Percentiles rank a stretch among this genome's conserved stretches.
Evolutionary conservation across 2,888 invertebrate genomes (phyloP).

Genomic region (Hemithea aestivaria): DNA sequence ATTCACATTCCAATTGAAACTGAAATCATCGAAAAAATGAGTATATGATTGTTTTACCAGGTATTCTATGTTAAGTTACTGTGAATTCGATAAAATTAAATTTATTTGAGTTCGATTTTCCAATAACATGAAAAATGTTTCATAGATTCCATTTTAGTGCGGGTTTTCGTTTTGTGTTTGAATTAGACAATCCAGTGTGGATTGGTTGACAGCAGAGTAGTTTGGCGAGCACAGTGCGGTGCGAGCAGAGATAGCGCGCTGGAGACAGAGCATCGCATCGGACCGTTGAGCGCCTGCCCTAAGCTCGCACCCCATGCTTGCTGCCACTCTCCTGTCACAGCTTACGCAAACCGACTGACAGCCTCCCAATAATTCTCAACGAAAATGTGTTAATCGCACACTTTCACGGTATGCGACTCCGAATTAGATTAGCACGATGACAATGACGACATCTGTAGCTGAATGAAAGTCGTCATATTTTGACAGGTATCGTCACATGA

Average conservation of each 20-base stretch:
- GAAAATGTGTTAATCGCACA: conserved; percentile 78
- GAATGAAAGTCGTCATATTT: conserved; percentile 74
- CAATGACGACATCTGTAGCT: conserved; percentile 74
- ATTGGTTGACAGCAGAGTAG: conserved; percentile 7
- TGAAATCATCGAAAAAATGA: too few relatives aligned
- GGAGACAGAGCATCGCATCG: conserved; percentile 20
- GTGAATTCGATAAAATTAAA: too few relatives aligned
- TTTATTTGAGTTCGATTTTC: too few relatives aligned
- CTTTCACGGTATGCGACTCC: conserved; percentile 70
- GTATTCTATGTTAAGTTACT: too few relatives aligned
- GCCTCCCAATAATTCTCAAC: conserved; percentile 74
- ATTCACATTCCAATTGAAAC: too few relatives aligned
- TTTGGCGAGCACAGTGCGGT: conserved; percentile 2
- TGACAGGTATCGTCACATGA: conserved; percentile 72
- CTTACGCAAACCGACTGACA: conserved; percentile 76
- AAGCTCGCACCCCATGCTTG: conserved; percentile 56
- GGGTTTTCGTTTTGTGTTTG: too few relatives aligned
- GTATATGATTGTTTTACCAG: too few relatives aligned
- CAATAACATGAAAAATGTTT: too few relatives aligned
- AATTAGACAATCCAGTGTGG: not conserved
- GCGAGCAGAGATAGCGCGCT: conserved; percentile 10
- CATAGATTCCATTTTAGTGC: too few relatives aligned
- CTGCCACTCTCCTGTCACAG: conserved; percentile 77
- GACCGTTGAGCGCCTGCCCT: conserved; percentile 31
- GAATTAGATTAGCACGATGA: conserved; percentile 74